phyloP scores from a whole-genome alignment of 2,888 invertebrate genomes.

The Euplagia quadripunctaria region DNA sequence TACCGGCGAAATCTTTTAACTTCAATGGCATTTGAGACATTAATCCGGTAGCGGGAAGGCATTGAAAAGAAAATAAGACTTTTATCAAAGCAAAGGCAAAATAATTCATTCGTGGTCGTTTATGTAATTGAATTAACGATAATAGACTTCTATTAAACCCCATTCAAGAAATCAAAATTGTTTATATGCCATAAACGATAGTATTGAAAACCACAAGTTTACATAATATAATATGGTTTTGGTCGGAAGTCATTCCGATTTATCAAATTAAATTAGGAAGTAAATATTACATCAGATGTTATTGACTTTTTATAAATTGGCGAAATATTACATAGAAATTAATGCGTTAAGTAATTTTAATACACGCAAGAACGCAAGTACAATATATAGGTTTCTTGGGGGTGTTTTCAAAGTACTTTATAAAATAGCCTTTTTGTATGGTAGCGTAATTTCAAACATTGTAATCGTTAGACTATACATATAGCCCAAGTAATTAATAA shows the following conservation, averaged over 20 bases:
- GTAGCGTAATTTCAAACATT: no score
- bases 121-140: background rate
- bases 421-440: no score
- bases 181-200: background rate
- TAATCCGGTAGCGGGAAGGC: no score
- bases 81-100: background rate
- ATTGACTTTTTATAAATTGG: slow-evolving; percentile 25
- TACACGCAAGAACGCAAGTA: no score
- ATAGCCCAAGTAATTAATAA: no score
- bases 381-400: no score
- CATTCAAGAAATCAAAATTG: background rate
- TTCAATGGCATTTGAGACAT: no score
- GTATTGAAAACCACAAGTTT: slow-evolving; percentile 23
- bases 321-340: no score
- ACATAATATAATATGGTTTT: slow-evolving; percentile 27
- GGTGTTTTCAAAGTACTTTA: no score
- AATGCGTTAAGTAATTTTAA: no score
- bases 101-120: background rate
- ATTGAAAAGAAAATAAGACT: no score
- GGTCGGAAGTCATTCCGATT: slow-evolving; percentile 38
- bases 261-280: slow-evolving; percentile 39
- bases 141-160: background rate
- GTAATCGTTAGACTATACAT: no score
- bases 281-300: slow-evolving; percentile 45
- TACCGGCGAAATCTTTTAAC: background rate